Evolutionary conservation across 2,797 vertebrate genomes (phyloP).

Genomic region (Poeciliopsis paucimaculata): DNA sequence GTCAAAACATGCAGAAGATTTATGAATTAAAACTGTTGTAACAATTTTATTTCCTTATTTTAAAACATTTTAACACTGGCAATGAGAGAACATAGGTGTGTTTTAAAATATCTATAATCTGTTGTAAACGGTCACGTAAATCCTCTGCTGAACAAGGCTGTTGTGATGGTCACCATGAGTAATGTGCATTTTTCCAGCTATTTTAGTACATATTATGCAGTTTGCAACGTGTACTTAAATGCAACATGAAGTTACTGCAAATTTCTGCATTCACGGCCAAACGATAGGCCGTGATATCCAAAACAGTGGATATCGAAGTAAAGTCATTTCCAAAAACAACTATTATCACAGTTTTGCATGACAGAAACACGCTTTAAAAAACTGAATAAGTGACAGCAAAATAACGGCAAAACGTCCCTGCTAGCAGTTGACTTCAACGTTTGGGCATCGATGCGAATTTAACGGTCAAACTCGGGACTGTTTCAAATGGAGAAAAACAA

Average conservation of each 20-base stretch:
- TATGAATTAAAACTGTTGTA: not conserved
- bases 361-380: not conserved
- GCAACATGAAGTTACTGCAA: not conserved
- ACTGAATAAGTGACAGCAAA: not conserved
- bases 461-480: not conserved
- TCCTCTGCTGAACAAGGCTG: not conserved
- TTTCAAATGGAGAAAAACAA: not conserved
- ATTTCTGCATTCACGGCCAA: not conserved
- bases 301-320: not conserved
- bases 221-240: not conserved
- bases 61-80: not conserved
- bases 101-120: not conserved
- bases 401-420: conserved; percentile 7
- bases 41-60: not conserved
- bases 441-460: not conserved
- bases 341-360: not conserved
- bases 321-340: not conserved
- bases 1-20: not conserved
- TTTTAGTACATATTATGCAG: not conserved
- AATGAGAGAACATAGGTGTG: not conserved
- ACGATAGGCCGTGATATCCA: too few relatives aligned
- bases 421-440: conserved; percentile 17
- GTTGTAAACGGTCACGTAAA: not conserved
- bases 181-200: conserved; percentile 1
- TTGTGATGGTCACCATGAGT: not conserved